These are phyloP conservation scores for Eonycteris spelaea DNA, from an alignment of 2,113 vertebrate species.

Conservation along the genomic window DNA sequence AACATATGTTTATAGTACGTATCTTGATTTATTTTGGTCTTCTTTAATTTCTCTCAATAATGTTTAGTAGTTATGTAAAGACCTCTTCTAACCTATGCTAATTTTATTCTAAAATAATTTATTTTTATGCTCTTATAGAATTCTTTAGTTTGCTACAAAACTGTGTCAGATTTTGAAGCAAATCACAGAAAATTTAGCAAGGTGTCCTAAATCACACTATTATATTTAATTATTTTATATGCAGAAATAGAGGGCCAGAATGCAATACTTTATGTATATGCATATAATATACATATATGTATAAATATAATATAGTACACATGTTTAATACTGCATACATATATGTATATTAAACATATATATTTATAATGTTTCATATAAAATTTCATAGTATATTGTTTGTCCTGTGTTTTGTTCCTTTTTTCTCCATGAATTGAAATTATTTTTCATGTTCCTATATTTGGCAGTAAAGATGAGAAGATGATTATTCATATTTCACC, in stretches of 20 bases:
- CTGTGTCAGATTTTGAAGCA: not conserved
- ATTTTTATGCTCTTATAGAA: not conserved
- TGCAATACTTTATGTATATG: not conserved
- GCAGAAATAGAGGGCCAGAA: not conserved
- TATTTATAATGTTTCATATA: not conserved
- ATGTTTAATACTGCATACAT: not conserved
- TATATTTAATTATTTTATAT: not conserved
- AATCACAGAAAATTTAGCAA: not conserved
- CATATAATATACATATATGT: not conserved
- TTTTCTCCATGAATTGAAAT: not conserved
- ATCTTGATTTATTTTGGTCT: not conserved
- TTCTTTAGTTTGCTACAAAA: not conserved
- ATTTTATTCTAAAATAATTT: not conserved
- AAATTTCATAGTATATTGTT: not conserved
- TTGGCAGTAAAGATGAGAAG: not conserved
- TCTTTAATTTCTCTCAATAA: not conserved
- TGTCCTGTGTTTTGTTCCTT: not conserved
- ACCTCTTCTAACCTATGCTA: not conserved
- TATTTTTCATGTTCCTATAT: not conserved
- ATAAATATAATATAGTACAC: no score
- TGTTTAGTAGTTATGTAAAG: not conserved
- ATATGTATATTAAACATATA: not conserved
- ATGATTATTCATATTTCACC: not conserved
- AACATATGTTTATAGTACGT: not conserved
- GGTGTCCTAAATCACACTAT: not conserved